Percentiles rank a stretch among this genome's conserved stretches.
Evolutionary conservation across 2,888 invertebrate species (phyloP).

Genomic region (Melipona bicolor): DNA sequence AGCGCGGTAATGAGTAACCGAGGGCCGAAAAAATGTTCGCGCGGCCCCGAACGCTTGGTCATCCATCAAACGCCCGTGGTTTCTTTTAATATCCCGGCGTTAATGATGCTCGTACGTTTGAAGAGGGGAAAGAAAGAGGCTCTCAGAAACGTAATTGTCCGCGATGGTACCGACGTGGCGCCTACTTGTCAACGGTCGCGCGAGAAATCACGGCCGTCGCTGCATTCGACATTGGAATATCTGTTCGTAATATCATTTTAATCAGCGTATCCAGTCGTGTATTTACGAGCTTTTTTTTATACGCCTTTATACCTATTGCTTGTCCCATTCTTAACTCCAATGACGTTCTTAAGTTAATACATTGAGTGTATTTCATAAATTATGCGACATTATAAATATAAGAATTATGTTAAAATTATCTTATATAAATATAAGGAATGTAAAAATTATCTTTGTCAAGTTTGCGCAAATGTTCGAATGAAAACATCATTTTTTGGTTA

Average conservation of each 20-base stretch:
- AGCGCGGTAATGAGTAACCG: constrained; percentile 14
- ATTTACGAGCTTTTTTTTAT: constrained; percentile 56
- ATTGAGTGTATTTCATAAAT: too few species aligned
- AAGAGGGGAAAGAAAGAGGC: constrained; percentile 32
- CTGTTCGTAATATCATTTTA: constrained; percentile 62
- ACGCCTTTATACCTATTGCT: constrained; percentile 2
- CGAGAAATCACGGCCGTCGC: constrained; percentile 62
- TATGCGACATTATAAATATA: too few species aligned
- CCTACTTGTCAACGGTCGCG: constrained; percentile 54
- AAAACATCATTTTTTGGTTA: too few species aligned
- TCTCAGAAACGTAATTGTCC: constrained; percentile 42
- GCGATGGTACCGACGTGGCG: constrained; percentile 54
- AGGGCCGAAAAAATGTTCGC: constrained; percentile 20
- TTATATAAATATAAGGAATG: too few species aligned
- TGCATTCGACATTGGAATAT: constrained; percentile 32
- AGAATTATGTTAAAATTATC: too few species aligned
- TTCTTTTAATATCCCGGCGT: constrained; percentile 44
- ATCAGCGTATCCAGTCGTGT: constrained; percentile 38
- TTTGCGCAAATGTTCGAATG: too few species aligned
- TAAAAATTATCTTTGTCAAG: too few species aligned
- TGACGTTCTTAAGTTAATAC: too few species aligned
- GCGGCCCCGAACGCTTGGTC: constrained; percentile 34
- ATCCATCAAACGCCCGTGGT: constrained; percentile 45
- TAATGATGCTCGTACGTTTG: constrained; percentile 46
- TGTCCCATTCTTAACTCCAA: neutral